These are phyloP conservation scores for Lophochroa leadbeateri DNA, from an alignment of 2,113 vertebrate species.

Conservation along the genomic window DNA sequence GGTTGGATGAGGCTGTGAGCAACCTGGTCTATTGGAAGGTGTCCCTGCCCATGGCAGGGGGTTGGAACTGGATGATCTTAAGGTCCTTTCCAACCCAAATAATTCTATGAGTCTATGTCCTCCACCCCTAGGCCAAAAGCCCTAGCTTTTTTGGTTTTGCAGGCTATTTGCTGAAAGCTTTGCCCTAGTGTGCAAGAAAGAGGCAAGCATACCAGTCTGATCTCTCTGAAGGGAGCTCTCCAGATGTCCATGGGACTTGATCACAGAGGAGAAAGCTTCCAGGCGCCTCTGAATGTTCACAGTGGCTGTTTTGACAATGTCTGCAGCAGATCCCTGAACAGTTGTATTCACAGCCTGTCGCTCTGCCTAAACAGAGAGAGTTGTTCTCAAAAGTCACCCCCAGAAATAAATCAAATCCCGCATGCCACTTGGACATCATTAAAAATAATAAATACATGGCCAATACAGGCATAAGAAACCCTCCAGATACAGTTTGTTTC, in stretches of 20 bases:
- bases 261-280: slow-evolving; percentile 72
- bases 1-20: background rate
- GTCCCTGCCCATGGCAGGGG: background rate
- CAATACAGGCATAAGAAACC: background rate
- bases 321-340: slow-evolving; percentile 95
- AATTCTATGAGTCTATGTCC: background rate
- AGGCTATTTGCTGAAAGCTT: background rate
- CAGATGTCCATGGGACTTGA: slow-evolving; percentile 84
- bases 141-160: background rate
- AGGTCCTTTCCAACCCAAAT: background rate
- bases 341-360: slow-evolving; percentile 95
- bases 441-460: background rate
- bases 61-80: background rate
- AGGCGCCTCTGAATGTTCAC: slow-evolving; percentile 90
- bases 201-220: slow-evolving; percentile 41
- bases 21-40: background rate
- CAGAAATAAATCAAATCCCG: background rate
- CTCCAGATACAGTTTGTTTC: background rate
- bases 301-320: slow-evolving; percentile 94
- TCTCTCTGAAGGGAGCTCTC: slow-evolving; percentile 44
- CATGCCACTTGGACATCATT: background rate
- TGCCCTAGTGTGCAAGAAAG: background rate
- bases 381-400: background rate
- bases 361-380: slow-evolving; percentile 81
- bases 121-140: background rate